Evolutionary conservation across 2,888 invertebrate species (phyloP), one percentile per base, ranked within the genome.

Genomic region (Exocentrus adspersus): DNA sequence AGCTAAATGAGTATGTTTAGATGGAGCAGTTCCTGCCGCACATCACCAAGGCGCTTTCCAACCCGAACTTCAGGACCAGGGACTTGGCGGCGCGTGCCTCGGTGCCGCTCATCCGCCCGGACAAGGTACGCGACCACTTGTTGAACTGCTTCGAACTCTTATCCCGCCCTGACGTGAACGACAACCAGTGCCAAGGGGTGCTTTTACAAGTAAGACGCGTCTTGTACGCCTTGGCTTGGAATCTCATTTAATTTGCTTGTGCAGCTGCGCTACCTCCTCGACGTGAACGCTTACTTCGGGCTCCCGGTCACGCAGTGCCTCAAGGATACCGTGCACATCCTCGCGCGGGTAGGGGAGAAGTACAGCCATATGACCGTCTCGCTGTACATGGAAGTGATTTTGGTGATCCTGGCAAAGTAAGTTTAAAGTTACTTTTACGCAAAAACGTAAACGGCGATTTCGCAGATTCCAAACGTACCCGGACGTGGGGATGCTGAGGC

Each of bases 11-110:
- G 32, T 1, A 30, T 20, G 4, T 9, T 50, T 19, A 91, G 88
- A 82, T 92, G 63, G 83, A 86, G 19, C 85, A 87, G 63, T 91
- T 91, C 79, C 83, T 92, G 54, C 88, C 90, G 1, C 85, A 85
- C 72, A 87, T 93, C 60, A 84, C 84, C 21, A 77, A 84, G 20
- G 92, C 92, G 78, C 88, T 90, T 1, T 81, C 83, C 45, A 90
- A 91, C 80, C 84, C 87, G 9, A 88, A 89, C 67, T 86, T 89
- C 76, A 87, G 89, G 80, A 92, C 90, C 0, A 85, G 95, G 32
- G 86, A 88, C 74, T 85, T 94, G 68, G 91, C 92, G 1, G 92
- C 92, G 0, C 86, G 86, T 76, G 92, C 93, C 1, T 82, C 90
- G 21, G 85, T 88, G 16, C 86, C 90, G 17, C 80, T 91, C 61